Conservation (phyloP, 2,797 vertebrate genomes). For the Siniperca undulata region DNA sequence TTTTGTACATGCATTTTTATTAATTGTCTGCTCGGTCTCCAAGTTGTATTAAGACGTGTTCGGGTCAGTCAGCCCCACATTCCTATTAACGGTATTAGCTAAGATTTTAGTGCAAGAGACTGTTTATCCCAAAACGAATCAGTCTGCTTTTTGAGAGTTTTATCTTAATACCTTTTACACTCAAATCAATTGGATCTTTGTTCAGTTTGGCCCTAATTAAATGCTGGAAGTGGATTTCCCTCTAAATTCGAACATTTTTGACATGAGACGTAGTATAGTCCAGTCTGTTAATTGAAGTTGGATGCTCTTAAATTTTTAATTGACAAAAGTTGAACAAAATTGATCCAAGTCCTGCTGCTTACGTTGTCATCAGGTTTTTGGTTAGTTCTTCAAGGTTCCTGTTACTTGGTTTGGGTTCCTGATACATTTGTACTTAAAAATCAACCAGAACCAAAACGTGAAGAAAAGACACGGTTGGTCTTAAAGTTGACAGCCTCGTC, state of each 20-base stretch:
- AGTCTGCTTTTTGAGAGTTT: conserved; percentile 6
- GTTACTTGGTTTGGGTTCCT: conserved; percentile 4
- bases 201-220: conserved; percentile 1
- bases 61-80: conserved; percentile 23
- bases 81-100: conserved; percentile 37
- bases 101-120: conserved; percentile 11
- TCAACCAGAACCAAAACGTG: conserved; percentile 4
- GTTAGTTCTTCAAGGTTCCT: background rate
- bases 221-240: background rate
- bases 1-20: conserved; percentile 73
- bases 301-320: conserved; percentile 20
- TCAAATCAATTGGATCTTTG: background rate
- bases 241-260: background rate
- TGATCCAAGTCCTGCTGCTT: background rate
- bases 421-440: conserved; percentile 1
- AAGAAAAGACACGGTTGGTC: background rate
- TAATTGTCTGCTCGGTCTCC: conserved; percentile 3
- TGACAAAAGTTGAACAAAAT: background rate
- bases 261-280: background rate
- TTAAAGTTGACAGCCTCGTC: background rate
- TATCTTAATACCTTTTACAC: conserved; percentile 25
- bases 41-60: conserved; percentile 26
- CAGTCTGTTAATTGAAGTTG: background rate
- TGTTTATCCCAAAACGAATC: background rate
- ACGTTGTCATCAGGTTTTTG: conserved; percentile 1